Conservation (phyloP, 2,888 invertebrate genomes). For the Tridacna crocea region DNA sequence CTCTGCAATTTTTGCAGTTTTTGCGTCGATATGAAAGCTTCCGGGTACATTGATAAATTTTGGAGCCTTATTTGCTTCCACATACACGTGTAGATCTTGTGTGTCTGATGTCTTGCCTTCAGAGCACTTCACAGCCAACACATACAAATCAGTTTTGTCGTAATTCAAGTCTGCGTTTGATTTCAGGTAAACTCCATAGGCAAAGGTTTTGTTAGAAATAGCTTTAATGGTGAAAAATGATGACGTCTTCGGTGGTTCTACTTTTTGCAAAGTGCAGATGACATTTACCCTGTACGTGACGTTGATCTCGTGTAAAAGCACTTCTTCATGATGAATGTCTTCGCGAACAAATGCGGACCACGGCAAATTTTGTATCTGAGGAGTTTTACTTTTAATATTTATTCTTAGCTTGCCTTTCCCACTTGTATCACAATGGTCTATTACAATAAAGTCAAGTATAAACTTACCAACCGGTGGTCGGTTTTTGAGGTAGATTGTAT, state of each 20-base stretch:
- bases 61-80: slow-evolving; percentile 47
- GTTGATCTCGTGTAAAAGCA: slow-evolving; percentile 27
- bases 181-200: slow-evolving; percentile 31
- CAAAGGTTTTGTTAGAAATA: slow-evolving; percentile 16
- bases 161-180: slow-evolving; percentile 40
- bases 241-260: slow-evolving; percentile 27
- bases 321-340: slow-evolving; percentile 35
- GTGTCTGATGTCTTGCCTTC: slow-evolving; percentile 37
- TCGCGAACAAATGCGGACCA: slow-evolving; percentile 40
- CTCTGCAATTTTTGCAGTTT: slow-evolving; percentile 32
- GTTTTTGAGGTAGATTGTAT: slow-evolving; percentile 28
- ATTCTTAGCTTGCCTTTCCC: slow-evolving; percentile 34
- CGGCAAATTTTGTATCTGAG: slow-evolving; percentile 44
- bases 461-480: slow-evolving; percentile 39
- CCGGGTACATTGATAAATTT: slow-evolving; percentile 39
- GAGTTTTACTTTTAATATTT: slow-evolving; percentile 28
- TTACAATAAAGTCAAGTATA: slow-evolving; percentile 27
- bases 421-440: slow-evolving; percentile 41
- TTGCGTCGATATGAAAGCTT: slow-evolving; percentile 29
- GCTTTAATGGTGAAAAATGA: slow-evolving; percentile 40
- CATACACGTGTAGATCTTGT: slow-evolving; percentile 34
- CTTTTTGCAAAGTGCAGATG: slow-evolving; percentile 33
- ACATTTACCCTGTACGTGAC: slow-evolving; percentile 28
- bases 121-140: slow-evolving; percentile 34
- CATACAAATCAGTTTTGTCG: slow-evolving; percentile 23